Conservation (phyloP, 2,888 invertebrate species). For the Creontiades dilutus region DNA sequence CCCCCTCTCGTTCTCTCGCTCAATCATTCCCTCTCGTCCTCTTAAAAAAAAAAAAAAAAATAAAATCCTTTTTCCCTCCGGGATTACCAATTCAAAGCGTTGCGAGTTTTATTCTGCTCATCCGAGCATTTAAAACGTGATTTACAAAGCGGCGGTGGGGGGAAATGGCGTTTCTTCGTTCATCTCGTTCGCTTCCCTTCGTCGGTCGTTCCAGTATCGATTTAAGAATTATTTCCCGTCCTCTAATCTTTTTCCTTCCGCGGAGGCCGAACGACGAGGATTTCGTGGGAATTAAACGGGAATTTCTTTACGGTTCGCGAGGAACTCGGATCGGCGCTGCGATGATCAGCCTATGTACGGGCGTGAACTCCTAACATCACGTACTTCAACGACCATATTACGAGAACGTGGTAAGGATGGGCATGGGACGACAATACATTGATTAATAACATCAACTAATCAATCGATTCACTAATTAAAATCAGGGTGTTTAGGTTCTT, state of each 20-base stretch:
- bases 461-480: no score
- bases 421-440: no score
- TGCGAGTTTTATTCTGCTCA: conserved; percentile 65
- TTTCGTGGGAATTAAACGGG: background rate
- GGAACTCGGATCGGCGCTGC: no score
- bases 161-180: conserved; percentile 51
- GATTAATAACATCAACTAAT: no score
- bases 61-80: conserved; percentile 6
- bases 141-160: conserved; percentile 49
- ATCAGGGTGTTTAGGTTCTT: no score
- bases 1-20: background rate
- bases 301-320: conserved; percentile 11
- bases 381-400: no score
- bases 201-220: conserved; percentile 21
- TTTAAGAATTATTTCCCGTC: conserved; percentile 54
- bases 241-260: background rate
- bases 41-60: no score
- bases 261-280: background rate
- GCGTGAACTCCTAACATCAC: no score
- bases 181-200: background rate
- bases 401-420: no score
- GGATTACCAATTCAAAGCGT: conserved; percentile 38
- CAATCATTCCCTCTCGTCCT: no score
- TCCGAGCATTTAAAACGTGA: conserved; percentile 67
- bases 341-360: no score